Evolutionary conservation across 2,888 invertebrate genomes (phyloP), one percentile per base, ranked within the genome.

Genomic region (Mamestra brassicae): DNA sequence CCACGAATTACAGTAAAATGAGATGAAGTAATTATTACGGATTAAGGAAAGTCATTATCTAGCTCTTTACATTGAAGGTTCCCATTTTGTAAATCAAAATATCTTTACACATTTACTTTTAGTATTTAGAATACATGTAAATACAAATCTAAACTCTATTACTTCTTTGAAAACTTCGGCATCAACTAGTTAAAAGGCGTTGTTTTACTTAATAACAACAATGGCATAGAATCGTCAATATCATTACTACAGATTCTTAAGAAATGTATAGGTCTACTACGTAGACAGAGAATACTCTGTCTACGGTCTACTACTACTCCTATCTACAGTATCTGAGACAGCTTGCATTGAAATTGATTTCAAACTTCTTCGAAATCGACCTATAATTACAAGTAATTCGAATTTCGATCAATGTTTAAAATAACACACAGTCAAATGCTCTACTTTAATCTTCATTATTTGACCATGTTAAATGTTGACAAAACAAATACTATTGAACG

Each of bases 401-500:
- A 42, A 66, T 45, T 58, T 57, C 42, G 13, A 26, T 58, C 52
- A 47, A 17, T 62, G 1, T 62, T 80, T 42, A 38, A 69, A 62
- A 67, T 52, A 13, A 34, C 36, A 15, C 11, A 47, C 15, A 80
- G n/a, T 54, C 5, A n/a, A n/a, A n/a, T n/a, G n/a, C n/a, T n/a
- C n/a, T n/a, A 26, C 26, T 26, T 26, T 26, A 26, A 26, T 26
- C 26, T 26, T 26, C 26, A 26, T 26, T 26, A 26, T 26, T 26
- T 26, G 26, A 26, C 26, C 26, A 26, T 26, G 26, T 26, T 26
- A 11, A 69, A 66, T 67, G 5, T 66, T 70, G 58, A 72, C 64
- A 64, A 65, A 63, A 76, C 26, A 26, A 26, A 73, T 63, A 78
- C 74, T 45, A 52, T 64, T 74, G 34, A 68, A 69, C 69, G 57